phyloP scores from a whole-genome alignment of 2,888 invertebrate genomes.

The Lasioglossum villosulum region DNA sequence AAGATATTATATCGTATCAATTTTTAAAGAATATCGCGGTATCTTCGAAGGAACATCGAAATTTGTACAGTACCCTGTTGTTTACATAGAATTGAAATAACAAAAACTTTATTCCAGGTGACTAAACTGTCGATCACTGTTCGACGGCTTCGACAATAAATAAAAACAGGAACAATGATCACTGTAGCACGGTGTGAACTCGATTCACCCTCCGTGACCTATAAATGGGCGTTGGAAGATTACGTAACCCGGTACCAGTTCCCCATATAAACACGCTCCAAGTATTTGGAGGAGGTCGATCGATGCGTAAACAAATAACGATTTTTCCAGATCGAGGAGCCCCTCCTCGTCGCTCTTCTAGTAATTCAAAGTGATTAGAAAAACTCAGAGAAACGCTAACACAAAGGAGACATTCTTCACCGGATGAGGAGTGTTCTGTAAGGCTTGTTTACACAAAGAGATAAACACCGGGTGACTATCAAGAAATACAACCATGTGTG shows the following conservation, averaged over 20 bases:
- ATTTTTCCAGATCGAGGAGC: background rate
- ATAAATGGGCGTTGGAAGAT: slow-evolving; percentile 58
- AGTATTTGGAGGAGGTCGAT: background rate
- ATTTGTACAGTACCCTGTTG: background rate
- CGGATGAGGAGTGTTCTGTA: slow-evolving; percentile 21
- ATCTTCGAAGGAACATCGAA: background rate
- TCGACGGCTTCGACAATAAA: background rate
- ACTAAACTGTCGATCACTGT: background rate
- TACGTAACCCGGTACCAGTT: slow-evolving; percentile 48
- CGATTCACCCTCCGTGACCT: slow-evolving; percentile 52
- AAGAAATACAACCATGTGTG: slow-evolving; percentile 21
- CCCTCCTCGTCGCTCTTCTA: background rate
- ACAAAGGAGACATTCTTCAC: slow-evolving; percentile 45
- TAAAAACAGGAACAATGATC: background rate
- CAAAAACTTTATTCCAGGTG: background rate
- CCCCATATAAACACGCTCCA: background rate
- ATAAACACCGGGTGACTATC: slow-evolving; percentile 43
- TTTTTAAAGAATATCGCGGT: too few species aligned
- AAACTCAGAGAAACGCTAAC: slow-evolving; percentile 11
- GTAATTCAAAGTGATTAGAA: background rate
- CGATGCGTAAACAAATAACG: background rate
- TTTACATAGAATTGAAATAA: background rate
- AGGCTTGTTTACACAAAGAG: slow-evolving; percentile 53
- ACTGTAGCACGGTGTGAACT: background rate
- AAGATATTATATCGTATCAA: too few species aligned